Evolutionary conservation across 2,888 invertebrate genomes (phyloP).

Genomic region (Drepanosiphum platanoidis): DNA sequence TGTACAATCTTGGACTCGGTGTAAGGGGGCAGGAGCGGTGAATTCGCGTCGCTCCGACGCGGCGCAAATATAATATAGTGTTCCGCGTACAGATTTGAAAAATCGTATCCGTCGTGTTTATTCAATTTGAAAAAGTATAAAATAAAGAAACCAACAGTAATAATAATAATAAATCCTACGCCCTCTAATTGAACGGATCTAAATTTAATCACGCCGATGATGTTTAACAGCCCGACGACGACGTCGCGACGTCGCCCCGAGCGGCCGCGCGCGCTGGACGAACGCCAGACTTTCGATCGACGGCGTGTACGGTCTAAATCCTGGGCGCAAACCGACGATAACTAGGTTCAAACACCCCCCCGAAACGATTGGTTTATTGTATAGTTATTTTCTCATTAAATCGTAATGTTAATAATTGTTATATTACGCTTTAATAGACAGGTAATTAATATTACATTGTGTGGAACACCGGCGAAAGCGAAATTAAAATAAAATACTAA

Average conservation of each 20-base stretch:
- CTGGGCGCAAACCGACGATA: background rate
- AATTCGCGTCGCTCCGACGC: background rate
- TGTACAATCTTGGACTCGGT: background rate
- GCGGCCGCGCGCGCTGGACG: background rate
- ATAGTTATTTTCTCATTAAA: too few relatives aligned
- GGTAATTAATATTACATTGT: too few relatives aligned
- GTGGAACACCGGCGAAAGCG: too few relatives aligned
- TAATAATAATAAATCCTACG: background rate
- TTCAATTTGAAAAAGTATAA: conserved; percentile 3
- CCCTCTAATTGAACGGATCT: conserved; percentile 33
- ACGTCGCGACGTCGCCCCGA: background rate
- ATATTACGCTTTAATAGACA: too few relatives aligned
- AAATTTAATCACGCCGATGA: conserved; percentile 20
- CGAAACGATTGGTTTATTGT: too few relatives aligned
- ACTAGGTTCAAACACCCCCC: too few relatives aligned
- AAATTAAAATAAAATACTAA: too few relatives aligned
- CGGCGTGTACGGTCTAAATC: background rate
- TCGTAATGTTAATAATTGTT: too few relatives aligned
- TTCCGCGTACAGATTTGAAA: background rate
- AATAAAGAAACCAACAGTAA: conserved; percentile 19
- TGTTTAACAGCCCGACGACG: conserved; percentile 37
- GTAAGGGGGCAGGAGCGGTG: too few relatives aligned
- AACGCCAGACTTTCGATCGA: background rate
- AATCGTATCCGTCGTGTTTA: conserved; percentile 1
- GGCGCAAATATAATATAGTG: too few relatives aligned